Conservation (phyloP, 2,113 vertebrate genomes). For the Urocitellus parryii region DNA sequence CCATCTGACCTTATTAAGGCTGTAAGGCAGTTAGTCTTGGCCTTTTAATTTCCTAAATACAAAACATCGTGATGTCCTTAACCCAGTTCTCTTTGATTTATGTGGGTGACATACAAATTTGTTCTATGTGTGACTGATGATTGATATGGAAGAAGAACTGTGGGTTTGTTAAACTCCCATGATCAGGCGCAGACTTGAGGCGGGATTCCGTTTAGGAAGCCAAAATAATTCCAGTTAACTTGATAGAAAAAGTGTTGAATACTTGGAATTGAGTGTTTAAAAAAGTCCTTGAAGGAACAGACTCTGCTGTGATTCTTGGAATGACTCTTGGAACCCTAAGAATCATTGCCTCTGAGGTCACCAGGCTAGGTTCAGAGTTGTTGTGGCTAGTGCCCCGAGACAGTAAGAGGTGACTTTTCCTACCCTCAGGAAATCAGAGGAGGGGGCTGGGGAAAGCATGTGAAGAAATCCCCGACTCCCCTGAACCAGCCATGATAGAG, state of each 20-base stretch:
- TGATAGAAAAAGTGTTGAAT: not conserved
- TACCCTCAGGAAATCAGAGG: not conserved
- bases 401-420: not conserved
- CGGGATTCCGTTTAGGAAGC: not conserved
- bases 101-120: not conserved
- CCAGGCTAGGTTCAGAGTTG: not conserved
- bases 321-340: not conserved
- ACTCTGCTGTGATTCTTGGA: slow-evolving; percentile 6
- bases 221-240: not conserved
- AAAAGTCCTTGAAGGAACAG: not conserved
- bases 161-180: not conserved
- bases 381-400: too few relatives aligned
- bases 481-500: not conserved
- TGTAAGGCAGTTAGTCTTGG: not conserved
- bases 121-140: not conserved
- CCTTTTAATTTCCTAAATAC: not conserved
- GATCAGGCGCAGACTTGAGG: not conserved
- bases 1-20: not conserved
- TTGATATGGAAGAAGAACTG: not conserved
- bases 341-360: not conserved
- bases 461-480: not conserved
- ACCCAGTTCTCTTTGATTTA: not conserved
- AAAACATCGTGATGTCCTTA: not conserved
- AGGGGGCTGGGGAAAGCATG: not conserved
- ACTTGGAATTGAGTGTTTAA: not conserved